Evolutionary conservation across 2,797 vertebrate species (phyloP), one percentile per base, ranked within the genome.

Genomic region (Cottoperca gobio): DNA sequence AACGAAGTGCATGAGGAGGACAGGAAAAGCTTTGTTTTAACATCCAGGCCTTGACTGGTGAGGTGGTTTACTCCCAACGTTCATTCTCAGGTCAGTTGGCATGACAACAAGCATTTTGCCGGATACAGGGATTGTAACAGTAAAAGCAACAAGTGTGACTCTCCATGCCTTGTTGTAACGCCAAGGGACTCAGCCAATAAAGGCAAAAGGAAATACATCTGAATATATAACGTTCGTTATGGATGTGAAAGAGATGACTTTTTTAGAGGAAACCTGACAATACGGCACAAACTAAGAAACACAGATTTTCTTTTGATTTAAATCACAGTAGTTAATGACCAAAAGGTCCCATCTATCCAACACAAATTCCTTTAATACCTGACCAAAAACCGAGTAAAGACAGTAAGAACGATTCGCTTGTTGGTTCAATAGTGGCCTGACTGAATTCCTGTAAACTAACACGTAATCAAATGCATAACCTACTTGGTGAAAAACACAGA

Each of bases 51-150:
- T 58, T 78, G 85, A 78, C 76, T 54, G 69, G 33, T 49, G 45
- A 69, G 28, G 59, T 23, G 31, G 54, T 81, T 76, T 48, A 70
- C 83, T 76, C 74, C 72, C 62, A 62, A 35, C 42, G 54, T 45
- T 75, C 80, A 72, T 26, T 65, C 78, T 57, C 53, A 67, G 79
- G 82, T 87, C 88, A 89, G 48, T 72, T 88, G 86, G 84, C 84
- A 82, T 7, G 43, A 82, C 71, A 86, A 85, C 82, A 90, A 86
- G 71, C 80, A 12, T 21, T 81, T n/a, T 23, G 9, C 77, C 77
- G 75, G 80, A 84, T 40, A 14, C 26, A 73, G 53, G 57, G 81
- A 76, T 46, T 53, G 59, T 43, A 67, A 57, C 17, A 73, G 57
- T 54, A 42, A 60, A 66, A 68, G 60, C 73, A 76, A 71, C 76